Conservation (phyloP, 2,113 vertebrate species). For the Gambusia affinis region DNA sequence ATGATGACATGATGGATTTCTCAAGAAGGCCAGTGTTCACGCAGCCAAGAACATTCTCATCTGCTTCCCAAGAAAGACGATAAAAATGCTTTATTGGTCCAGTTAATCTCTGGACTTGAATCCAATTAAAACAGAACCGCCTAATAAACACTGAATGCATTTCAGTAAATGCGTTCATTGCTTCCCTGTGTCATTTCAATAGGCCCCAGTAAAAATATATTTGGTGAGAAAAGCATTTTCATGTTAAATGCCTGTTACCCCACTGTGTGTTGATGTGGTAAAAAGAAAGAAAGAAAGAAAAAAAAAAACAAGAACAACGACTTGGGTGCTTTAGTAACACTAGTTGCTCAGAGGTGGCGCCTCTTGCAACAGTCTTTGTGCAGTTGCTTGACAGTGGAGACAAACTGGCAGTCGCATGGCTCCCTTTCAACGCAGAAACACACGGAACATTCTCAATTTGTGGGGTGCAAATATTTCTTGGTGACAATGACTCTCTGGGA, state of each 20-base stretch:
- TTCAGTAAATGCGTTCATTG: too few relatives aligned
- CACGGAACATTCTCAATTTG: background rate
- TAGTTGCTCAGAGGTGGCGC: background rate
- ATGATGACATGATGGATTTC: background rate
- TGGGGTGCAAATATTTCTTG: constrained; percentile 15
- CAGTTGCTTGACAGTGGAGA: constrained; percentile 1
- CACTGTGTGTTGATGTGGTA: background rate
- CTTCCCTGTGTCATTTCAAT: background rate
- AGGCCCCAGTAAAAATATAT: background rate
- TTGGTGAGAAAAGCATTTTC: background rate
- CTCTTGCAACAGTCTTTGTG: background rate
- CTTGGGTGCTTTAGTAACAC: background rate
- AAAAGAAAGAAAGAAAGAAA: background rate
- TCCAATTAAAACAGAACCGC: background rate
- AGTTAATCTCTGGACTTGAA: background rate
- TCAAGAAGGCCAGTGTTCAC: background rate
- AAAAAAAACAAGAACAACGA: background rate
- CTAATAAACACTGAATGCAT: too few relatives aligned
- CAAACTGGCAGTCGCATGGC: background rate
- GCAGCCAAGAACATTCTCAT: background rate
- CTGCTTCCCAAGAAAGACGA: background rate
- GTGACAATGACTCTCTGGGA: constrained; percentile 49
- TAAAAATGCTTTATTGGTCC: background rate
- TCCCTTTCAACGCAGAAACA: background rate
- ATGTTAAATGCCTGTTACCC: background rate